Base-by-base conservation (phyloP, 2,888 invertebrate genomes). In the Bellardia bayeri region DNA sequence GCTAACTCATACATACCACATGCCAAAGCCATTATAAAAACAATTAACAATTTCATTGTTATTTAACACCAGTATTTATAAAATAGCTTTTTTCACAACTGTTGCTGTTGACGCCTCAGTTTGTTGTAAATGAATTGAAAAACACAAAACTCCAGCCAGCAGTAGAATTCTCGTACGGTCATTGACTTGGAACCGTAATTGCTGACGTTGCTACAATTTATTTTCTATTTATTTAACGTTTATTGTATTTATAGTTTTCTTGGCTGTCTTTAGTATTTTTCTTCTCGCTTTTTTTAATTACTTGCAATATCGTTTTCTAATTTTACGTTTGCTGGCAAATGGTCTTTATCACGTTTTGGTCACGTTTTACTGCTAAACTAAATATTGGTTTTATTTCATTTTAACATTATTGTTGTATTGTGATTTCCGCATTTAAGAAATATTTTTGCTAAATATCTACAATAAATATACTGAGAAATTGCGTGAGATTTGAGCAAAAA, bases 291-390 rank as follows among this genome's bases (percentile, higher is more conserved):
- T 7, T 11, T 82, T 83, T 83, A 83, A 83, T 83, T 76, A 69
- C 63, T 76, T 71, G 54, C 40, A 14, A 40, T 82, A 82, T 69
- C 42, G 23, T 23, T 33, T 74, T 23, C 13, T n/a, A 2, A 23
- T 54, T 37, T 81, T 63, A 1, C 6, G 14, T 69, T 8, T 23
- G 23, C 37, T 14, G 49, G 13, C 4, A 58, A 82, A 82, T 58
- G 66, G 64, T 75, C 54, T 75, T 79, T 71, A 82, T 83, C 30
- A 71, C 64, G 82, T 68, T 80, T 69, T 49, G 69, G 86, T 86
- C 86, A 86, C 86, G 86, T 86, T 83, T 75, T 75, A 33, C 45
- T 33, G 61, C 71, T 80, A 40, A 79, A 82, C 45, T 23, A 82
- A 79, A 79, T 82, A 86, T 74, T 86, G 68, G 54, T 16, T 81